phyloP scores from a whole-genome alignment of 1,140 invertebrate genomes.

The Caenorhabditis brenneri region DNA sequence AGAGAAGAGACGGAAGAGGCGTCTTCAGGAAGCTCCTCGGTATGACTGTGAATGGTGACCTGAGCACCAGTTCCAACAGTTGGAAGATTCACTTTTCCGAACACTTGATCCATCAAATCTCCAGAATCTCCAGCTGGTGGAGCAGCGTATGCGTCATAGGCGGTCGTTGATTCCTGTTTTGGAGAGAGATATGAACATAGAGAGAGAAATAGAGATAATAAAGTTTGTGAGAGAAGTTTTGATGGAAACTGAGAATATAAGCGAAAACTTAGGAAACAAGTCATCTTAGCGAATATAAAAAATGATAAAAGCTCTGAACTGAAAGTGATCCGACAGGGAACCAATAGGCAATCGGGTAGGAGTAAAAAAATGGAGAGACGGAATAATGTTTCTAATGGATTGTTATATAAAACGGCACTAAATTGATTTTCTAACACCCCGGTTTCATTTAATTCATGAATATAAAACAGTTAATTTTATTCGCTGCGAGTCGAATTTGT shows the following conservation, averaged over 20 bases:
- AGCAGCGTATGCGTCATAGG: conserved; percentile 34
- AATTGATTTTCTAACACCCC: too few relatives aligned
- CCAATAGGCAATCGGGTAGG: background rate
- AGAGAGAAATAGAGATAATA: background rate
- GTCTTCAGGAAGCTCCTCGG: background rate
- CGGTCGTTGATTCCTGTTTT: background rate
- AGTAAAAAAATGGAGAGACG: too few relatives aligned
- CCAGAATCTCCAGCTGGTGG: background rate
- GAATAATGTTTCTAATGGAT: too few relatives aligned
- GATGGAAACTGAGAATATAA: background rate
- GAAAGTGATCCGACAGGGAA: conserved; percentile 45
- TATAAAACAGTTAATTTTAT: too few relatives aligned
- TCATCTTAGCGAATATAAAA: background rate
- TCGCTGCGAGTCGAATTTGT: too few relatives aligned
- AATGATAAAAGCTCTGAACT: background rate
- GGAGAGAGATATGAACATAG: background rate
- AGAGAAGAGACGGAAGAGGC: background rate
- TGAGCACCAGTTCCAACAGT: background rate
- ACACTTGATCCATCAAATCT: conserved; percentile 60
- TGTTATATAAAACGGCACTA: too few relatives aligned
- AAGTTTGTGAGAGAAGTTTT: background rate
- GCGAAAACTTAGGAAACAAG: background rate
- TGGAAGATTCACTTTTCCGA: conserved; percentile 48
- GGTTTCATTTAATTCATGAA: too few relatives aligned
- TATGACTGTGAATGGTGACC: conserved; percentile 9